phyloP scores from a whole-genome alignment of 1,140 invertebrate species.

The Calephelis nemesis region DNA sequence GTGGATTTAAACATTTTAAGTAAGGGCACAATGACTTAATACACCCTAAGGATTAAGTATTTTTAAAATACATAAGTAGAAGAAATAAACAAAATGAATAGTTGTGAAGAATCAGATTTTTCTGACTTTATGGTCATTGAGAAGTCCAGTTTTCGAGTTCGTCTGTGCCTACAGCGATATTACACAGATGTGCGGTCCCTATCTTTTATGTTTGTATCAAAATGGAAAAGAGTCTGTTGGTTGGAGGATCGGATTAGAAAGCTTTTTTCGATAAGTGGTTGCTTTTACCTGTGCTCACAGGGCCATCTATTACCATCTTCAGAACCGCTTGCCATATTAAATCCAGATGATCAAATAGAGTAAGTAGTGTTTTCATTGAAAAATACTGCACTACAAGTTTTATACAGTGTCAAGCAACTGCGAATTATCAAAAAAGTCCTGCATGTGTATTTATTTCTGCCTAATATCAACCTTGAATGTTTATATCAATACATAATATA shows the following conservation, averaged over 20 bases:
- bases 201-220: conserved; percentile 28
- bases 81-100: neutral
- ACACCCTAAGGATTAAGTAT: no score
- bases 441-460: no score
- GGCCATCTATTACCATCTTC: conserved; percentile 35
- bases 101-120: neutral
- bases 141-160: conserved; percentile 28
- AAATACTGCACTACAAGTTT: no score
- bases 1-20: no score
- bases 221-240: conserved; percentile 31
- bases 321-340: conserved; percentile 32
- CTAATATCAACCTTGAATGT: no score
- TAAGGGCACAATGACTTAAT: no score
- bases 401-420: no score
- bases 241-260: conserved; percentile 31
- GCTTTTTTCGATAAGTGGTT: conserved; percentile 28
- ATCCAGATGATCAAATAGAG: conserved; percentile 33
- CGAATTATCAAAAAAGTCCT: no score
- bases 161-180: conserved; percentile 35
- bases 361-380: conserved; percentile 19
- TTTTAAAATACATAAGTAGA: no score
- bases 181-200: conserved; percentile 35
- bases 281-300: conserved; percentile 29
- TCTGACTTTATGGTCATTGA: neutral
- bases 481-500: no score